A percentile compares a stretch with the other conserved stretches of the same genome.
Evolutionary conservation across 2,888 invertebrate species (phyloP).

Genomic region (Anodontia alba): DNA sequence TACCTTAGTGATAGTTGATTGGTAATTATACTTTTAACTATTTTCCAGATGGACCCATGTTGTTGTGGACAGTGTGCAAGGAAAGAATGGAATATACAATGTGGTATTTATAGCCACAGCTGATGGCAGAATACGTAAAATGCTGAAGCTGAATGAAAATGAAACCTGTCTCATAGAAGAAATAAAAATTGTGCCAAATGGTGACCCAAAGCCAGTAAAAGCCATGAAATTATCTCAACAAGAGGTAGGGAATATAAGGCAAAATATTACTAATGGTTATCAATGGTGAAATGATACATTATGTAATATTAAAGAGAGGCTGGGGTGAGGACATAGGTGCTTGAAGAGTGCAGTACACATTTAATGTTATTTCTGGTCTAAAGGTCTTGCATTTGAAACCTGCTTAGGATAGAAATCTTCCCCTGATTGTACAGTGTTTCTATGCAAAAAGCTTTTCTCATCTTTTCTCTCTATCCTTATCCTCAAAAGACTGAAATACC

Average conservation of each 20-base stretch:
- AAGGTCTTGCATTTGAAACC: too few relatives aligned
- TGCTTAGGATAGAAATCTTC: too few relatives aligned
- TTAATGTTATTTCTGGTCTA: too few relatives aligned
- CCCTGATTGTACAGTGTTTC: too few relatives aligned
- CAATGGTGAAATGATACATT: too few relatives aligned
- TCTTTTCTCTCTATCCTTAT: too few relatives aligned
- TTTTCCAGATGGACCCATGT: slow-evolving; percentile 85
- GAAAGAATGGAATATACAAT: slow-evolving; percentile 90
- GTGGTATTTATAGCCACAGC: slow-evolving; percentile 93
- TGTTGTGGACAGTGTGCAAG: slow-evolving; percentile 92
- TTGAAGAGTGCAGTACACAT: too few relatives aligned
- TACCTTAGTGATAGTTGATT: too few relatives aligned
- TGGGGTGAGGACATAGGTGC: neutral
- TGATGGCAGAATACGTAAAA: slow-evolving; percentile 91
- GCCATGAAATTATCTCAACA: slow-evolving; percentile 91
- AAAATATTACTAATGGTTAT: too few relatives aligned
- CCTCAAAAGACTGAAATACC: too few relatives aligned
- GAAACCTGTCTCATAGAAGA: slow-evolving; percentile 94
- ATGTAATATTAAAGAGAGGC: neutral
- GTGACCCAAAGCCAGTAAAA: slow-evolving; percentile 87
- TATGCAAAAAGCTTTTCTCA: too few relatives aligned
- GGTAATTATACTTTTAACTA: too few relatives aligned
- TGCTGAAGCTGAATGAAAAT: slow-evolving; percentile 89
- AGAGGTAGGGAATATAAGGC: slow-evolving; percentile 74
- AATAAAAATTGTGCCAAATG: slow-evolving; percentile 88